phyloP scores from a whole-genome alignment of 1,140 invertebrate genomes.

The Lanistes nyassanus region DNA sequence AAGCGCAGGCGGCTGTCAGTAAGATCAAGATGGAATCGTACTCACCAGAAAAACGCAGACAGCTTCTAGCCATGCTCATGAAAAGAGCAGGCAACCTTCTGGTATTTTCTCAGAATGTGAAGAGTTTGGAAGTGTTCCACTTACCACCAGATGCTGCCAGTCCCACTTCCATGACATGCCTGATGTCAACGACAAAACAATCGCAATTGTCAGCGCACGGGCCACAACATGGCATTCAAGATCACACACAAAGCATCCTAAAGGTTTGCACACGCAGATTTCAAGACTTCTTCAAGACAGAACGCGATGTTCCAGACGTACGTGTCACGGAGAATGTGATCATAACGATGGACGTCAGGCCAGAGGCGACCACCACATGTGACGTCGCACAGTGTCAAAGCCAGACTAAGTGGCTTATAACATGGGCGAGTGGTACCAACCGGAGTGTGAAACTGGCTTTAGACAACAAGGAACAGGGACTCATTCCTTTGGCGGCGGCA shows the following conservation, averaged over 20 bases:
- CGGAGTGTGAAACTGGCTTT: conserved; percentile 2
- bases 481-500: conserved; percentile 8
- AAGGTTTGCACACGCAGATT: neutral
- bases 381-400: neutral
- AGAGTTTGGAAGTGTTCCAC: conserved; percentile 51
- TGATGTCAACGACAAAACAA: conserved; percentile 30
- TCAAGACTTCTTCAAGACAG: neutral
- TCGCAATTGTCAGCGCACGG: neutral
- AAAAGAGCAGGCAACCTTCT: conserved; percentile 51
- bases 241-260: neutral
- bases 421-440: conserved; percentile 38
- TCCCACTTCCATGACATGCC: conserved; percentile 5
- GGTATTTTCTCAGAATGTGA: conserved; percentile 62
- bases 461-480: neutral
- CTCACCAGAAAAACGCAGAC: conserved; percentile 44
- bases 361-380: neutral
- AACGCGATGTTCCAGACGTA: too few species aligned
- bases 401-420: conserved; percentile 34
- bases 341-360: neutral
- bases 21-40: conserved; percentile 53
- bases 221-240: neutral
- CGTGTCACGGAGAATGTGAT: conserved; percentile 15
- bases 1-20: conserved; percentile 45
- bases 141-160: conserved; percentile 26
- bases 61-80: conserved; percentile 50